These are phyloP conservation scores for Syndactyla subalaris DNA, from an alignment of 2,797 vertebrate genomes.

Conservation along the genomic window DNA sequence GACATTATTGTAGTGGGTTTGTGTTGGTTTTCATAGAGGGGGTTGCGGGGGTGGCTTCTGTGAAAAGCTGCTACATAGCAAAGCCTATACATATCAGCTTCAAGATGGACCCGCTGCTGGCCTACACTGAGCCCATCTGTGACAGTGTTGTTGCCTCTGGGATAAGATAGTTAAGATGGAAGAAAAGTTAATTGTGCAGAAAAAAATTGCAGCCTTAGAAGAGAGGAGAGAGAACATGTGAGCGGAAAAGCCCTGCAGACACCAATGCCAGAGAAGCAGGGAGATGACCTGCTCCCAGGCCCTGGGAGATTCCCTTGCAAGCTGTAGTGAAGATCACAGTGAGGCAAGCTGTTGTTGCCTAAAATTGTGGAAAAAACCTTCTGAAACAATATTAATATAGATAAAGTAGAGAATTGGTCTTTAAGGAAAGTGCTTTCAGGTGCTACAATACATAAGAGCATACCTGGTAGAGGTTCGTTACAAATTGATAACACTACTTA, in stretches of 20 bases:
- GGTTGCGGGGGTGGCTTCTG: background rate
- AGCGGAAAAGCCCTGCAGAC: background rate
- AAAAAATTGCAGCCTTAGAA: background rate
- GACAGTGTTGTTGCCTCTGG: background rate
- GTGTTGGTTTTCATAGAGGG: background rate
- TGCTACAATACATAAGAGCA: too few species aligned
- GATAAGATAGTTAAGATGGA: background rate
- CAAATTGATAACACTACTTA: too few species aligned
- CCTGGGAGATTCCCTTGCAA: background rate
- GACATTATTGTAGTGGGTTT: background rate
- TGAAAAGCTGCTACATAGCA: background rate
- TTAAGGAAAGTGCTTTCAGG: too few species aligned
- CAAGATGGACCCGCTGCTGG: fast-evolving
- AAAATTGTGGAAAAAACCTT: too few species aligned
- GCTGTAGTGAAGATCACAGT: background rate
- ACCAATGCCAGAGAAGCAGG: background rate
- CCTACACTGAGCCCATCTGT: background rate
- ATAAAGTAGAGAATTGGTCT: too few species aligned
- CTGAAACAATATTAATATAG: too few species aligned
- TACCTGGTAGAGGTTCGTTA: too few species aligned
- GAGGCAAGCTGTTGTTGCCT: background rate
- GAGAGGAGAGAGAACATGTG: too few species aligned
- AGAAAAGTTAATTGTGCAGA: background rate
- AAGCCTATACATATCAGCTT: background rate
- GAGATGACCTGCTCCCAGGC: background rate